Evolutionary conservation across 2,797 vertebrate genomes (phyloP), one percentile per base, ranked within the genome.

Genomic region (Pangasius krempfi): DNA sequence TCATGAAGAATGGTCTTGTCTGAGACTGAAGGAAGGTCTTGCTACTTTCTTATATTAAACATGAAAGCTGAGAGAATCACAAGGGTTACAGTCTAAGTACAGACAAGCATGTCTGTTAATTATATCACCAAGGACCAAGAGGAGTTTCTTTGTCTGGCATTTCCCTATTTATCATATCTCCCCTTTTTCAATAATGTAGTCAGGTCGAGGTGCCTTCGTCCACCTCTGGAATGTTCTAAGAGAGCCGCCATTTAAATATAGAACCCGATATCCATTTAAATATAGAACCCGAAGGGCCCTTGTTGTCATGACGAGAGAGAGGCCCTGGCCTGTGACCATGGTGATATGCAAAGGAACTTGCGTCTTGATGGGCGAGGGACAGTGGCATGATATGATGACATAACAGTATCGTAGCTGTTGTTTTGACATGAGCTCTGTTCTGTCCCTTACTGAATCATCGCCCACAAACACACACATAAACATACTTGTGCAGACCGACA

Each of bases 381-480:
- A 68, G 87, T 78, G 82, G 87, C 83, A 89, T 92, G 90, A 92
- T 85, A 87, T 81, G 47, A 85, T 91, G 89, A 94, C 93, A 92
- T 92, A 89, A 90, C 92, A 76, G 79, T 64, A 64, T 90, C 78
- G 92, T 90, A 90, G 89, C 90, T 90, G 91, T 89, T 93, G 91
- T 93, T 93, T 85, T 92, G 91, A 93, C 86, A 91, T 89, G 88
- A 88, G 90, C 91, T 88, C 92, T 91, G 88, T 91, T 87, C 79
- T 92, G 81, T 33, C 79, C 78, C 44, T 84, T 86, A 87, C 82
- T 90, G 90, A 95, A 90, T 94, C 91, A 94, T 91, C 88, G 82
- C 44, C 70, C 47, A 84, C 91, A 89, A 80, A 90, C 60, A 87
- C 72, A 81, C 54, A 86, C 40, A 78, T 75, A 40, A 40, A 54